Base-by-base conservation (phyloP, 2,888 invertebrate genomes). In the Luperina nickerlii region DNA sequence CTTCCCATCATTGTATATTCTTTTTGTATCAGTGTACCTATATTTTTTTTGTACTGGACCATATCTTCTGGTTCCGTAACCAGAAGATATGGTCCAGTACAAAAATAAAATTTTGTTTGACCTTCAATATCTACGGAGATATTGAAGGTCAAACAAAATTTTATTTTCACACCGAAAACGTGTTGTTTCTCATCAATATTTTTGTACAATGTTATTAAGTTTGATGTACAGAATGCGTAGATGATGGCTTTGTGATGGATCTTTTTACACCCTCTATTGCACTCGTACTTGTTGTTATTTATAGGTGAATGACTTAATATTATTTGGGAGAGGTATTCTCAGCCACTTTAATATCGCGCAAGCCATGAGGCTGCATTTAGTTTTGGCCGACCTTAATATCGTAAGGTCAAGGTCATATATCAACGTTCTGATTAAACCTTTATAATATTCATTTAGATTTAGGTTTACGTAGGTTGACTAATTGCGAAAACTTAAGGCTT, bases 361-460 rank as follows among this genome's bases (percentile, higher is more conserved):
- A 51, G 48, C 27, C 24, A 9, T 32, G 42, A 72, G 71, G 54
- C 54, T 79, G 51, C 42, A 51, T 32, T 80, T 51, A 80, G n/a
- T 67, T 15, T 66, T 42, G 1, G 27, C 27, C n/a, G 24, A 66
- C n/a, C 45, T 9, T 32, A n/a, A 72, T 4, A 24, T n/a, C 8
- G 3, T n/a, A 63, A 78, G 60, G 27, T 79, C 42, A 79, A 67
- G 27, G 74, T 79, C 71, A 79, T 78, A 7, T 42, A 20, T 48
- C 32, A 38, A 60, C 48, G 15, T 67, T 60, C 20, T 13, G 11
- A 38, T 51, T 65, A 54, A 45, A n/a, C 42, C 1, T 9, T 38
- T 76, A 18, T 57, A 20, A 27, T 62, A 62, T 63, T 11, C 8
- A 60, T 68, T 18, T 77, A 42, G 27, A 42, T 76, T 48, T 66